Evolutionary conservation across 2,797 vertebrate genomes (phyloP).

Genomic region (Sebastes nivosus): DNA sequence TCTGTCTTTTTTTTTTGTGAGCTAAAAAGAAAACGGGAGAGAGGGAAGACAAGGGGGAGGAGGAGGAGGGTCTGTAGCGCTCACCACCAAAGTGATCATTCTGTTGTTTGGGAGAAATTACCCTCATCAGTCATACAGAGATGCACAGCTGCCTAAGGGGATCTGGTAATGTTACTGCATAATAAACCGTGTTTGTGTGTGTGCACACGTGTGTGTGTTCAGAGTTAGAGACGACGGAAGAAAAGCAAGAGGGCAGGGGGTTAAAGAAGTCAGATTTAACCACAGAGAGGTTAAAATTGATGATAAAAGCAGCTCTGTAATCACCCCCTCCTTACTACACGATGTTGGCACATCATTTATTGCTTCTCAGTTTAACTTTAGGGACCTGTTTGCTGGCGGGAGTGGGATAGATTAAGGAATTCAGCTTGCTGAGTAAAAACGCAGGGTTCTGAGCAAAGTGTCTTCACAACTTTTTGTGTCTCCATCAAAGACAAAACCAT

Average conservation of each 20-base stretch:
- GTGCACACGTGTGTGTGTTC: slow-evolving; percentile 18
- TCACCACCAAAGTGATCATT: slow-evolving; percentile 84
- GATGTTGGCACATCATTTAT: slow-evolving; percentile 62
- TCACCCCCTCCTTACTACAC: slow-evolving; percentile 58
- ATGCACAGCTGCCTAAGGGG: slow-evolving; percentile 85
- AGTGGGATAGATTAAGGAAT: slow-evolving; percentile 47
- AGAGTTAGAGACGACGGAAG: neutral
- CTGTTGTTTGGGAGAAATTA: slow-evolving; percentile 88
- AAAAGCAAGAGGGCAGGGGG: slow-evolving; percentile 65
- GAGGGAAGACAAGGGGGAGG: slow-evolving; percentile 41
- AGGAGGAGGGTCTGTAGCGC: slow-evolving; percentile 62
- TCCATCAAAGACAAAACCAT: slow-evolving; percentile 35
- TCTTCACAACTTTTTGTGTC: slow-evolving; percentile 34
- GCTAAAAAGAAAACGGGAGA: slow-evolving; percentile 54
- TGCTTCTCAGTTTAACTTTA: slow-evolving; percentile 52
- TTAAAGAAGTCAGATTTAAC: slow-evolving; percentile 73
- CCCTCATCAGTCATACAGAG: slow-evolving; percentile 88
- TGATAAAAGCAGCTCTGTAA: slow-evolving; percentile 59
- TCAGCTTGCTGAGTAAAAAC: slow-evolving; percentile 29
- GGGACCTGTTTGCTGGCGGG: slow-evolving; percentile 42
- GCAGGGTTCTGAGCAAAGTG: slow-evolving; percentile 7
- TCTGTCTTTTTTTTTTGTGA: slow-evolving; percentile 57
- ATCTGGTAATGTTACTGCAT: slow-evolving; percentile 83
- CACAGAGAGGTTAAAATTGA: slow-evolving; percentile 69
- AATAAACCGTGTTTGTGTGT: slow-evolving; percentile 75